Percentiles rank a stretch among this genome's conserved stretches.
These are phyloP conservation scores for Cerastis leucographa DNA, from an alignment of 2,888 invertebrate species.

Conservation along the genomic window DNA sequence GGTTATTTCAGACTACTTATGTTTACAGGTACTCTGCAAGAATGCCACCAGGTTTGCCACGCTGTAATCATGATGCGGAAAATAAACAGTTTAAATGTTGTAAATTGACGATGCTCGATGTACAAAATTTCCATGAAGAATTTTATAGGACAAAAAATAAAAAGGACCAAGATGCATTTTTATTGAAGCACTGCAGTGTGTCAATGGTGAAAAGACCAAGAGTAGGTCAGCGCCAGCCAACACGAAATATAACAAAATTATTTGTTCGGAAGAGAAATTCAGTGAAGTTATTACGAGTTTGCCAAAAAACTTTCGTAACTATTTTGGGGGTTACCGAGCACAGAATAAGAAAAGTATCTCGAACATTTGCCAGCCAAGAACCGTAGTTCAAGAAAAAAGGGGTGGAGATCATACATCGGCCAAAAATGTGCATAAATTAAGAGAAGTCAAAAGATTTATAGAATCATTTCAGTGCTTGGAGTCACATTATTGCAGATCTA, in stretches of 20 bases:
- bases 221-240: constrained; percentile 47
- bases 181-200: constrained; percentile 45
- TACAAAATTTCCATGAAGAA: constrained; percentile 40
- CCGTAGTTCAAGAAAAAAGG: constrained; percentile 52
- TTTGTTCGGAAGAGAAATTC: constrained; percentile 33
- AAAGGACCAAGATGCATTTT: too few relatives aligned
- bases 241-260: constrained; percentile 11
- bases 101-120: constrained; percentile 28
- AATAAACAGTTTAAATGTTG: constrained; percentile 44
- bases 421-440: constrained; percentile 50
- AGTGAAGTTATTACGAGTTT: constrained; percentile 48
- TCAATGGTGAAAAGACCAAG: constrained; percentile 36
- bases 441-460: constrained; percentile 38
- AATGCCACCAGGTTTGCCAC: constrained; percentile 37
- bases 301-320: constrained; percentile 44
- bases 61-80: constrained; percentile 40
- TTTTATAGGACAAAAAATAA: constrained; percentile 51
- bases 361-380: constrained; percentile 49
- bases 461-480: constrained; percentile 55
- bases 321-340: constrained; percentile 47
- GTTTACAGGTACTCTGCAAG: constrained; percentile 45
- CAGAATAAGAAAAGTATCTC: constrained; percentile 50
- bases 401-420: constrained; percentile 58
- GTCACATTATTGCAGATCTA: constrained; percentile 59
- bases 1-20: constrained; percentile 29